These are phyloP conservation scores for Drepanosiphum platanoidis DNA, from an alignment of 2,888 invertebrate species.

Conservation along the genomic window DNA sequence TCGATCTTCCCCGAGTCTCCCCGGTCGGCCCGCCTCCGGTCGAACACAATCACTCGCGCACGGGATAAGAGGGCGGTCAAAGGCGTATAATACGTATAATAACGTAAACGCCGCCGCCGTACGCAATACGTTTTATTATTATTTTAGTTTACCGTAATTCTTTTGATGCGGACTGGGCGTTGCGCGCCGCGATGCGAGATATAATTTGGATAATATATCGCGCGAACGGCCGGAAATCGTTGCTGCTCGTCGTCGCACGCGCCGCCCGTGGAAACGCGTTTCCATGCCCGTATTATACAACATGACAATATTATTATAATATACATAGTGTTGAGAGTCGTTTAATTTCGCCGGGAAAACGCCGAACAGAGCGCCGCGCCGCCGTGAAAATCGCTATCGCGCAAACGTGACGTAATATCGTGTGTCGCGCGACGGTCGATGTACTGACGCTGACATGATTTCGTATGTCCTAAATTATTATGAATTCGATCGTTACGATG, in stretches of 20 bases:
- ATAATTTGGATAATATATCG: background rate
- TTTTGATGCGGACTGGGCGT: slow-evolving; percentile 23
- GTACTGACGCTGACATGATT: no score
- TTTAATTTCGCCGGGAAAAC: background rate
- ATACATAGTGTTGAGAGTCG: no score
- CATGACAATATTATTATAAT: no score
- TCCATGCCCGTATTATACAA: background rate
- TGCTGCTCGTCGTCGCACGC: background rate
- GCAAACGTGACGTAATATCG: no score
- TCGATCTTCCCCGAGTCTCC: no score
- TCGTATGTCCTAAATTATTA: no score
- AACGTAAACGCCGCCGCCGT: background rate
- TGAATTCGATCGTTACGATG: no score
- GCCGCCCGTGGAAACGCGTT: background rate
- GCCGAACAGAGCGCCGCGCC: background rate
- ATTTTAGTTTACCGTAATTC: background rate
- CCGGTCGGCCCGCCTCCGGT: background rate
- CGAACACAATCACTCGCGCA: background rate
- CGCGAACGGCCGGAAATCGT: background rate
- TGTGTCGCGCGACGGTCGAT: no score
- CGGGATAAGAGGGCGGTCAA: slow-evolving; percentile 8
- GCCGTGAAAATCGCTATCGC: background rate
- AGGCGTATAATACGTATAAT: slow-evolving; percentile 18
- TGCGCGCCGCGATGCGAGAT: background rate
- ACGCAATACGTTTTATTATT: no score